Percentiles rank a stretch among this genome's conserved stretches.
These are phyloP conservation scores for Nymphicus hollandicus DNA, from an alignment of 2,113 vertebrate species.

Conservation along the genomic window DNA sequence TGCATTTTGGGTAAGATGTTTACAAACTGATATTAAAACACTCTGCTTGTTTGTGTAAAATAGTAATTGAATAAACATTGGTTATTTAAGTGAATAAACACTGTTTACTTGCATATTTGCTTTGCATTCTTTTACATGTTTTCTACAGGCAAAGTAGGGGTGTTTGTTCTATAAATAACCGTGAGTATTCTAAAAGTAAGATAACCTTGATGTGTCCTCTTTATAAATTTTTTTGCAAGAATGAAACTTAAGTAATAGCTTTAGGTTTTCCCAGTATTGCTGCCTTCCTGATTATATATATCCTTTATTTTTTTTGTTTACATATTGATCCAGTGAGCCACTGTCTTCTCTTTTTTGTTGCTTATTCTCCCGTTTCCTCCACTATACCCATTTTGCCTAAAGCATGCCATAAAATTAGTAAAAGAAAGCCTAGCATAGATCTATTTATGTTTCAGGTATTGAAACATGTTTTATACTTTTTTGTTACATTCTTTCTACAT, in stretches of 20 bases:
- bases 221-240: neutral
- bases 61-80: constrained; percentile 9
- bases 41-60: constrained; percentile 30
- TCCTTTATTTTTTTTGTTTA: neutral
- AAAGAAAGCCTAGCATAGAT: neutral
- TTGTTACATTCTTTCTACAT: neutral
- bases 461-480: neutral
- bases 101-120: constrained; percentile 11
- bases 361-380: neutral
- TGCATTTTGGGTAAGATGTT: neutral
- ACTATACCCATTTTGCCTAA: neutral
- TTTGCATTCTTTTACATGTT: constrained; percentile 7
- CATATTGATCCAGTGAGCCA: neutral
- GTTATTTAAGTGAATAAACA: constrained; percentile 8
- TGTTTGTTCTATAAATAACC: neutral
- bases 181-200: neutral
- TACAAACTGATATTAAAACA: constrained; percentile 10
- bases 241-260: neutral
- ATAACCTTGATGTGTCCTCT: neutral
- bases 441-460: neutral
- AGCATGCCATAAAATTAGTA: neutral
- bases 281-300: neutral
- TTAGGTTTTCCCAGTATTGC: neutral
- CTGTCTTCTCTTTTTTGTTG: neutral
- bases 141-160: neutral